Evolutionary conservation across 2,888 invertebrate species (phyloP), one percentile per base, ranked within the genome.

Genomic region (Brachypalpus laphriformis): DNA sequence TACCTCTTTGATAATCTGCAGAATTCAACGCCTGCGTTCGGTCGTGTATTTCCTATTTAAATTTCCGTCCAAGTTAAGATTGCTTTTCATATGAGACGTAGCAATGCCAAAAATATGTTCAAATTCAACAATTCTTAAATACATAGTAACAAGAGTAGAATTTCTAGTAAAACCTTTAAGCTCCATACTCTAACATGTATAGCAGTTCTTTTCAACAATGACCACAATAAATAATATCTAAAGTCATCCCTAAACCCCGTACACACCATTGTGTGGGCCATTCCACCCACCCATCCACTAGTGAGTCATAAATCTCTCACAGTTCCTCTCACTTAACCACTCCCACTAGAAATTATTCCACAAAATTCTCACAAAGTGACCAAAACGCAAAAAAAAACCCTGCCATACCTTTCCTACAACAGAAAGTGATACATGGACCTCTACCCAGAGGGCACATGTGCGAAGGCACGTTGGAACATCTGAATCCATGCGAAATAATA

Each of bases 281-380:
- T 7, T 28, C 51, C 54, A 47, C 40, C 57, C 57, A 65, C 18
- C 34, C 47, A 57, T 18, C 63, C 76, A 49, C 82, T 47, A 45
- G 70, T 65, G 65, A 47, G 47, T 70, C 57, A 85, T 85, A 85
- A 85, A 85, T 85, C 85, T 76, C 70, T 71, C 47, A 85, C 85
- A 85, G 81, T 71, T 81, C 65, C 75, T 76, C 85, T 75, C 59
- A 83, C 74, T 70, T 80, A 80, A 61, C 83, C 74, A 74, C 59
- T 59, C 71, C 81, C 75, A 75, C 59, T 57, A 75, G 63, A 80
- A 70, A 75, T 78, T 49, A 72, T 66, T 70, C 63, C 47, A 57
- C 80, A 78, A 65, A 76, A 65, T 51, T 56, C 61, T 54, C 49
- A 51, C 47, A 68, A 63, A 61, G 18, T 34, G 16, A 20, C 51